phyloP scores from a whole-genome alignment of 1,140 invertebrate genomes.

The Megalopta genalis region DNA sequence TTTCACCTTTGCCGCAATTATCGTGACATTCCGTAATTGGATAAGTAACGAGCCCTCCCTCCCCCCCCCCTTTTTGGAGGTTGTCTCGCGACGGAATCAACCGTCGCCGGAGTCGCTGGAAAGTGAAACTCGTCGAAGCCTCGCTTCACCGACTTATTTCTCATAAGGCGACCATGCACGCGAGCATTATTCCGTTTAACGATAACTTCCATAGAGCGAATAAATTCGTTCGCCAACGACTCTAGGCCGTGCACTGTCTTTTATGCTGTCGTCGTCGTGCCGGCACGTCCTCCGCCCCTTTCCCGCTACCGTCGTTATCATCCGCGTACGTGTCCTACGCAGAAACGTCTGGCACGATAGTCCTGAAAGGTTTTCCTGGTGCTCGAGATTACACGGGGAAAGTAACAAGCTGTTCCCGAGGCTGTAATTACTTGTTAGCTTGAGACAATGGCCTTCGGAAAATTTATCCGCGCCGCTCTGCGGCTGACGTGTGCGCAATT shows the following conservation, averaged over 20 bases:
- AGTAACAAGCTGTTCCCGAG: constrained; percentile 51
- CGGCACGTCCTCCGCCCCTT: constrained; percentile 26
- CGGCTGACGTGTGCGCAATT: background rate
- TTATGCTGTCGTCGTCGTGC: constrained; percentile 68
- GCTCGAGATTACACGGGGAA: constrained; percentile 21
- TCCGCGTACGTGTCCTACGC: constrained; percentile 41
- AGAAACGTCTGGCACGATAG: constrained; percentile 20
- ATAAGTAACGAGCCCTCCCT: background rate
- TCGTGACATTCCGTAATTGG: constrained; percentile 24
- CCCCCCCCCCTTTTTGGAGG: too few species aligned
- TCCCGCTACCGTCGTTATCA: constrained; percentile 48
- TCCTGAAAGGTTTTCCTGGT: constrained; percentile 34
- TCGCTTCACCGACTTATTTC: background rate
- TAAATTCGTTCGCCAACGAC: constrained; percentile 25
- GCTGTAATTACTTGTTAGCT: constrained; percentile 70
- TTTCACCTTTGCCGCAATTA: constrained; percentile 22
- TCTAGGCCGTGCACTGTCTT: constrained; percentile 24
- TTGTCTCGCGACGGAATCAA: constrained; percentile 6
- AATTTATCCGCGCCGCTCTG: background rate
- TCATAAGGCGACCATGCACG: too few species aligned
- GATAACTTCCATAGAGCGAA: background rate
- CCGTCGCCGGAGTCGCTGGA: background rate
- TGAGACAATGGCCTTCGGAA: constrained; percentile 4
- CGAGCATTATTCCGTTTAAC: too few species aligned
- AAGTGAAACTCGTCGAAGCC: constrained; percentile 1